phyloP scores from a whole-genome alignment of 2,113 vertebrate genomes.

The Leptodactylus fuscus region DNA sequence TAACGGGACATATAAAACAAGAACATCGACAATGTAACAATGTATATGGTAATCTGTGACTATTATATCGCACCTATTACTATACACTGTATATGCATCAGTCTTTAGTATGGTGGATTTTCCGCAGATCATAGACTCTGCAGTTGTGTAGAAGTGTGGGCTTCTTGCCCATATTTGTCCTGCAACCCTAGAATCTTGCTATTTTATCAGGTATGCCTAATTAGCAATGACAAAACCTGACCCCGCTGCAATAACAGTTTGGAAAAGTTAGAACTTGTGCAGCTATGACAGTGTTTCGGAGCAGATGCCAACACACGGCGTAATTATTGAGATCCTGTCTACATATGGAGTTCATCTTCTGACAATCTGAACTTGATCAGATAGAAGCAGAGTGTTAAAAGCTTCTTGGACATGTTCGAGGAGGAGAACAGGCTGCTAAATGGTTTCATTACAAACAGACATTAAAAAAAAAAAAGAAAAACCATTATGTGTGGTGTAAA shows the following conservation, averaged over 20 bases:
- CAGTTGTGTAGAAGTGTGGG: not conserved
- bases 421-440: slow-evolving; percentile 65
- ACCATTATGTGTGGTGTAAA: slow-evolving; percentile 49
- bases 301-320: slow-evolving; percentile 43
- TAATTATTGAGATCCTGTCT: slow-evolving; percentile 63
- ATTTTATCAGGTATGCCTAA: slow-evolving; percentile 32
- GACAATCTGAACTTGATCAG: slow-evolving; percentile 67
- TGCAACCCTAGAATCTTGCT: not conserved
- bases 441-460: slow-evolving; percentile 59
- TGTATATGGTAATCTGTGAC: too few relatives aligned
- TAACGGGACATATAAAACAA: too few relatives aligned
- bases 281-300: not conserved
- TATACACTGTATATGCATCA: not conserved
- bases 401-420: slow-evolving; percentile 57
- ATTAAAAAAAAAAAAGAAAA: slow-evolving; percentile 19
- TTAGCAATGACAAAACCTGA: too few relatives aligned
- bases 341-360: slow-evolving; percentile 66
- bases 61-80: too few relatives aligned
- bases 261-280: not conserved
- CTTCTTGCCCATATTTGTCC: not conserved
- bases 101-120: not conserved
- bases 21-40: too few relatives aligned
- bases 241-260: slow-evolving; percentile 24
- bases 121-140: not conserved
- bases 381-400: slow-evolving; percentile 66